Evolutionary conservation across 2,888 invertebrate genomes (phyloP).

Genomic region (Hesperia comma): DNA sequence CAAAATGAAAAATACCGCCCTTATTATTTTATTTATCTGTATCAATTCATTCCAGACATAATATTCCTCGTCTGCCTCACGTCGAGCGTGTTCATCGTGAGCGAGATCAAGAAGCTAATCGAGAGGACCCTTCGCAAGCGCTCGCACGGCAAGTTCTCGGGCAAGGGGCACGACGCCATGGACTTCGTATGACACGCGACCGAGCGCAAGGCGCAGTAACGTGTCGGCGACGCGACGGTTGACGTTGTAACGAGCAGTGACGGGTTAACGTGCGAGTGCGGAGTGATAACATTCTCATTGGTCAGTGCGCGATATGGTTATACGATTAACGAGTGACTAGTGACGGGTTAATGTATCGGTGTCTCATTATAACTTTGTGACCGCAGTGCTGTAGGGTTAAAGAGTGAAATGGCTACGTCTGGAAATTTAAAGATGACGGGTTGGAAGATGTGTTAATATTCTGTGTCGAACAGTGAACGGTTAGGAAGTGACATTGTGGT

Average conservation of each 20-base stretch:
- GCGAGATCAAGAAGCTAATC: slow-evolving; percentile 95
- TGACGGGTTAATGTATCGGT: too few species aligned
- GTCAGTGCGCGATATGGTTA: not conserved
- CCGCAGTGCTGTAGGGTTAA: slow-evolving; percentile 34
- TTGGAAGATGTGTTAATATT: slow-evolving; percentile 25
- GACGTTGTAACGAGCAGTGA: too few species aligned
- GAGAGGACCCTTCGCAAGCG: slow-evolving; percentile 89
- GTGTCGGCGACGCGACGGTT: slow-evolving; percentile 14
- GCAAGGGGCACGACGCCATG: slow-evolving; percentile 78
- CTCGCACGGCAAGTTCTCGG: slow-evolving; percentile 66
- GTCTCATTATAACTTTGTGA: too few species aligned
- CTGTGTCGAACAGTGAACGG: not conserved
- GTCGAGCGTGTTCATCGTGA: slow-evolving; percentile 97
- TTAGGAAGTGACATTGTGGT: not conserved
- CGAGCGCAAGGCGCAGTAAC: slow-evolving; percentile 72
- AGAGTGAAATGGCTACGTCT: not conserved
- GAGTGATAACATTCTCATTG: too few species aligned
- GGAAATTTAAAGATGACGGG: not conserved
- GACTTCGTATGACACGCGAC: slow-evolving; percentile 90
- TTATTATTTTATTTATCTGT: too few species aligned
- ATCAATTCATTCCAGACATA: slow-evolving; percentile 88
- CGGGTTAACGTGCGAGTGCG: not conserved
- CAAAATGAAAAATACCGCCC: too few species aligned
- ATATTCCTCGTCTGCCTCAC: slow-evolving; percentile 95
- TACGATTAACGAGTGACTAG: too few species aligned